phyloP scores from a whole-genome alignment of 1,140 invertebrate species.

The Eubasilissa regina region DNA sequence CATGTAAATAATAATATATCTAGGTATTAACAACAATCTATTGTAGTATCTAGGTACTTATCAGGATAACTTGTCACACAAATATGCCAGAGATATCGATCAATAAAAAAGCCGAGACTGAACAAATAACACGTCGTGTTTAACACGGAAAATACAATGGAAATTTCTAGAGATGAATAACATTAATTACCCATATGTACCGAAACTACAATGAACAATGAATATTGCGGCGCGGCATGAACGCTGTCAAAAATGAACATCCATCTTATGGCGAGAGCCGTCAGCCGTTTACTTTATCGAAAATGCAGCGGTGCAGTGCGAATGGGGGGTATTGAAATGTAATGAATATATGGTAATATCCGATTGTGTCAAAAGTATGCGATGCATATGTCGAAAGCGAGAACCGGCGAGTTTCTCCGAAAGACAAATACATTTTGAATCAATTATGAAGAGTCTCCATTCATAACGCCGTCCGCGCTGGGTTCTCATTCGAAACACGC shows the following conservation, averaged over 20 bases:
- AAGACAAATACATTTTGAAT: slow-evolving; percentile 42
- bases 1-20: no score
- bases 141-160: slow-evolving; percentile 25
- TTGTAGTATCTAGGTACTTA: no score
- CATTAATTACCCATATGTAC: slow-evolving; percentile 32
- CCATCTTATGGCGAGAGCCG: slow-evolving; percentile 8
- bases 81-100: no score
- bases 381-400: slow-evolving; percentile 41
- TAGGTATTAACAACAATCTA: no score
- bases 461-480: slow-evolving; percentile 41
- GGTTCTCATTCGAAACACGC: slow-evolving; percentile 49
- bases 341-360: slow-evolving; percentile 33
- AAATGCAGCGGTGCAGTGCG: slow-evolving; percentile 12
- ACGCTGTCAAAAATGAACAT: slow-evolving; percentile 20
- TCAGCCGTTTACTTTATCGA: background rate
- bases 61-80: no score
- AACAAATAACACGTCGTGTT: slow-evolving; percentile 19
- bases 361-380: slow-evolving; percentile 38
- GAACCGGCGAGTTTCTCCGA: slow-evolving; percentile 37
- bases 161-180: slow-evolving; percentile 31
- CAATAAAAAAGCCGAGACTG: no score
- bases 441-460: slow-evolving; percentile 34
- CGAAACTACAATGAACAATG: slow-evolving; percentile 20
- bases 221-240: slow-evolving; percentile 17
- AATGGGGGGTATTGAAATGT: slow-evolving; percentile 20